Conservation (phyloP, 2,888 invertebrate genomes). For the Cheilosia impressa region DNA sequence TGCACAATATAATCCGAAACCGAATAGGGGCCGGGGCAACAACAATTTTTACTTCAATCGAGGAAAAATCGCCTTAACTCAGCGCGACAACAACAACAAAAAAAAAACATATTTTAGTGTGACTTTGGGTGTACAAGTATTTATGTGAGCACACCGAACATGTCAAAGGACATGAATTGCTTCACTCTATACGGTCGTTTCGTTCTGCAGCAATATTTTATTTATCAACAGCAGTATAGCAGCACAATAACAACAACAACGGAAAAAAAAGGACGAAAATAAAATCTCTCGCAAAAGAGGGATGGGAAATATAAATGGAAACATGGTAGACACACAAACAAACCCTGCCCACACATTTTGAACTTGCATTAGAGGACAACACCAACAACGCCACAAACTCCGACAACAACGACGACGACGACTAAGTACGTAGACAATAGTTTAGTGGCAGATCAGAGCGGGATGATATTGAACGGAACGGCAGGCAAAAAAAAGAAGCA, state of each 20-base stretch:
- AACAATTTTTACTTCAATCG: slow-evolving; percentile 12
- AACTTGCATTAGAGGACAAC: slow-evolving; percentile 61
- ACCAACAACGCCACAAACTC: neutral
- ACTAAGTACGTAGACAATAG: slow-evolving; percentile 68
- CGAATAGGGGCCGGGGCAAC: neutral
- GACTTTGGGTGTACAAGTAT: slow-evolving; percentile 62
- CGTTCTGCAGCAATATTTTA: slow-evolving; percentile 68
- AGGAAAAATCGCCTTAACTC: slow-evolving; percentile 32
- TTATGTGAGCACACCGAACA: slow-evolving; percentile 62
- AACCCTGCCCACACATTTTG: slow-evolving; percentile 47
- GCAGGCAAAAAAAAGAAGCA: neutral
- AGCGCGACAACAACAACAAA: slow-evolving; percentile 13
- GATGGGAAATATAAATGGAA: slow-evolving; percentile 52
- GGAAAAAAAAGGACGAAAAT: slow-evolving; percentile 12
- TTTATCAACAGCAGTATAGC: slow-evolving; percentile 60
- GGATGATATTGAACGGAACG: neutral
- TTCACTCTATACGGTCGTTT: slow-evolving; percentile 43
- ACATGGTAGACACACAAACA: slow-evolving; percentile 39
- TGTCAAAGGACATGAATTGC: slow-evolving; percentile 73
- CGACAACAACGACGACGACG: neutral
- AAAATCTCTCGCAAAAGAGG: slow-evolving; percentile 34
- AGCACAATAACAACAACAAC: neutral
- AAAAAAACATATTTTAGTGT: slow-evolving; percentile 15
- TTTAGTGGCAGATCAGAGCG: slow-evolving; percentile 43
- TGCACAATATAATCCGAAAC: slow-evolving; percentile 65